These are phyloP conservation scores for Sarotherodon lohbergeri DNA, from an alignment of 2,113 vertebrate genomes.

Conservation along the genomic window DNA sequence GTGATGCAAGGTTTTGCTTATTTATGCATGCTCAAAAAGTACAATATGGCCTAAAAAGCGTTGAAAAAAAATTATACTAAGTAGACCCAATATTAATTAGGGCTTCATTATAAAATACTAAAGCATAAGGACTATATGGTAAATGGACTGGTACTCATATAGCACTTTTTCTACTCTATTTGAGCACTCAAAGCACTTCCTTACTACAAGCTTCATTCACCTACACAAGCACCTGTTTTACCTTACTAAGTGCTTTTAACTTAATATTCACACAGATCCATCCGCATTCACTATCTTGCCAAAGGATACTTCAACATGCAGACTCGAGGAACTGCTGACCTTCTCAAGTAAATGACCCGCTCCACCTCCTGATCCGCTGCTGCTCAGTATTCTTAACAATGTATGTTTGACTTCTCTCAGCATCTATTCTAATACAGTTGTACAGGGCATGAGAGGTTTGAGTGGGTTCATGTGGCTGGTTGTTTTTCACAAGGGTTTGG, in stretches of 20 bases:
- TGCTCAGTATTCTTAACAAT: not conserved
- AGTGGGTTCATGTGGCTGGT: not conserved
- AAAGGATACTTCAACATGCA: not conserved
- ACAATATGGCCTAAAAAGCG: not conserved
- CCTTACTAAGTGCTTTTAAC: not conserved
- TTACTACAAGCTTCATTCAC: not conserved
- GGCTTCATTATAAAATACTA: not conserved
- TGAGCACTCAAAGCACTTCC: not conserved
- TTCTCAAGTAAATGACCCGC: not conserved
- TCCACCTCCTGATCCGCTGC: not conserved
- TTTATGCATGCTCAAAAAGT: not conserved
- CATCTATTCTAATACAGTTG: not conserved
- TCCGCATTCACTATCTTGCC: not conserved
- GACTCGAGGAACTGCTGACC: not conserved
- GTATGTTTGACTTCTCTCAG: not conserved
- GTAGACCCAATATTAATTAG: not conserved
- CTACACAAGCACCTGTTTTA: not conserved
- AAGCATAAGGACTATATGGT: not conserved
- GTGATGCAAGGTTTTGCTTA: not conserved
- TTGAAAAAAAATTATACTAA: not conserved
- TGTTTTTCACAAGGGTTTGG: not conserved
- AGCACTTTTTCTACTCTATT: not conserved
- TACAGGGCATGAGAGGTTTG: not conserved
- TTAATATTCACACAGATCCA: not conserved
- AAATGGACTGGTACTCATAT: not conserved